These are phyloP conservation scores for Trichomalopsis sarcophagae DNA, from an alignment of 1,140 invertebrate genomes.

Conservation along the genomic window DNA sequence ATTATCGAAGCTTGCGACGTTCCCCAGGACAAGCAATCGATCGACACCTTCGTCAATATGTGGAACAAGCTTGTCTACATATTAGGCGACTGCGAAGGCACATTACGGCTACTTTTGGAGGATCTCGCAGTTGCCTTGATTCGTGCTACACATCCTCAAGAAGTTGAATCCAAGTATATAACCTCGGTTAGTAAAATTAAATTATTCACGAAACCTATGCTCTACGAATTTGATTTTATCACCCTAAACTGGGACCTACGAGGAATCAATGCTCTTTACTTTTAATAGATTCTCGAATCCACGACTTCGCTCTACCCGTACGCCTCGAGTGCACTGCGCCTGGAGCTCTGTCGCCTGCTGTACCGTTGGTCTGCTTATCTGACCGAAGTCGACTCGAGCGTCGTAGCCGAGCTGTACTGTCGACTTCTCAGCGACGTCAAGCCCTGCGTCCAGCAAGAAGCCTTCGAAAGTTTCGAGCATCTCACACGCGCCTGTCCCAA, in stretches of 20 bases:
- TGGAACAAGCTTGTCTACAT: conserved; percentile 62
- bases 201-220: background rate
- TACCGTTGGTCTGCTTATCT: conserved; percentile 48
- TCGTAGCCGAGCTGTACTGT: conserved; percentile 60
- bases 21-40: conserved; percentile 52
- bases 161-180: conserved; percentile 49
- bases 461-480: conserved; percentile 64
- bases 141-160: conserved; percentile 49
- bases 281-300: conserved; percentile 60
- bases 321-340: conserved; percentile 51
- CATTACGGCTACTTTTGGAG: conserved; percentile 56
- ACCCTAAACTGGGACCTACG: too few relatives aligned
- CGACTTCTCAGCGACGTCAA: conserved; percentile 60
- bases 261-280: background rate
- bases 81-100: conserved; percentile 61
- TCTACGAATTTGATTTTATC: background rate
- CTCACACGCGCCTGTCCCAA: conserved; percentile 60
- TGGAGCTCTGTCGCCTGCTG: conserved; percentile 61
- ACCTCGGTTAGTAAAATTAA: conserved; percentile 48
- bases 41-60: conserved; percentile 56
- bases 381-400: conserved; percentile 21
- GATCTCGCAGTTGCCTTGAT: conserved; percentile 57
- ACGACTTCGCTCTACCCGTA: conserved; percentile 53
- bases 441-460: conserved; percentile 63
- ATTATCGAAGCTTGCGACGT: conserved; percentile 50